phyloP scores from a whole-genome alignment of 2,113 vertebrate species.

The Corythornis vintsioides region DNA sequence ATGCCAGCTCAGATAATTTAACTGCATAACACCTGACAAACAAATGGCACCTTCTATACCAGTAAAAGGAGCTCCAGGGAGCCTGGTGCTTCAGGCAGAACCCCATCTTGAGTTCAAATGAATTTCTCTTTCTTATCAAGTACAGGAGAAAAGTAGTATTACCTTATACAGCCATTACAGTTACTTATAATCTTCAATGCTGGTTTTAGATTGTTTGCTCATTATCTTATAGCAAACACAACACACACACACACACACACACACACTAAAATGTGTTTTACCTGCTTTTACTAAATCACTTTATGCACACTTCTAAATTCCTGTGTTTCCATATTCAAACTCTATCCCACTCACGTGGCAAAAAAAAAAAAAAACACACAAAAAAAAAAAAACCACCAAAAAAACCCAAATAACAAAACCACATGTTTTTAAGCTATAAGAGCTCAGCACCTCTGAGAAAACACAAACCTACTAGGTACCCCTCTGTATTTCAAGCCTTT shows the following conservation, averaged over 20 bases:
- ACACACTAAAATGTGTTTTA: not conserved
- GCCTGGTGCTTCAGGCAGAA: not conserved
- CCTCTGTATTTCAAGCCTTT: not conserved
- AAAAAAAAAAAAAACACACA: not conserved
- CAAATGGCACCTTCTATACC: not conserved
- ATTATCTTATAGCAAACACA: not conserved
- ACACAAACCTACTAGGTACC: not conserved
- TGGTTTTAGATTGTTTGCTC: not conserved
- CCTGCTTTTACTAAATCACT: not conserved
- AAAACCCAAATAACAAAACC: too few species aligned
- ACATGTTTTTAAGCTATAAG: not conserved
- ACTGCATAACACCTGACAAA: constrained; percentile 15
- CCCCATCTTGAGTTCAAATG: not conserved
- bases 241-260: not conserved
- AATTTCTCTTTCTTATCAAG: not conserved
- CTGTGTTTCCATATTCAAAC: not conserved
- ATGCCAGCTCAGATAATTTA: constrained; percentile 23
- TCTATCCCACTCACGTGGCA: not conserved
- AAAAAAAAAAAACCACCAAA: too few species aligned
- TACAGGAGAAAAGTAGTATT: not conserved
- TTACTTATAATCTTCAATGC: not conserved
- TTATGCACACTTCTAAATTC: not conserved
- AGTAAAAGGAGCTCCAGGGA: not conserved
- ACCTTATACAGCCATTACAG: not conserved
- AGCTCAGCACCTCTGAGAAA: not conserved